These are phyloP conservation scores for Cryptotermes secundus DNA, from an alignment of 1,140 invertebrate species.

Conservation along the genomic window DNA sequence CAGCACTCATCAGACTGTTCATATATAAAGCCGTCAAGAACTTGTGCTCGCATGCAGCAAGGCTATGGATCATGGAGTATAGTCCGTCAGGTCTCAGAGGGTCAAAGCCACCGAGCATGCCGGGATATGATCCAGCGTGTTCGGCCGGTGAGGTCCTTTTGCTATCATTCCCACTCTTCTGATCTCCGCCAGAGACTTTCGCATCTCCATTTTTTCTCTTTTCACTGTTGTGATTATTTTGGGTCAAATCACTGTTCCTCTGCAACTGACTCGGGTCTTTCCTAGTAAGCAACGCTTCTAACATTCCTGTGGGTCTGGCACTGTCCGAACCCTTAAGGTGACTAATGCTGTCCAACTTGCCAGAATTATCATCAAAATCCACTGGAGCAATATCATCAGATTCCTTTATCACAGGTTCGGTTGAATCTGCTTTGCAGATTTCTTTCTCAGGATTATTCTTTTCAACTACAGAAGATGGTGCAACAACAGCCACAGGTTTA, in stretches of 20 bases:
- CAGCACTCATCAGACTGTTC: constrained; percentile 52
- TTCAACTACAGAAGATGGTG: constrained; percentile 39
- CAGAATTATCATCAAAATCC: background rate
- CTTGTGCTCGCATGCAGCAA: constrained; percentile 55
- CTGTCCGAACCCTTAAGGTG: background rate
- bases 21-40: constrained; percentile 61
- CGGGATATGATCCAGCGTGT: background rate
- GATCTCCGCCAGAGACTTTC: background rate
- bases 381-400: background rate
- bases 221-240: background rate
- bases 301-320: background rate
- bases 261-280: background rate
- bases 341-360: background rate
- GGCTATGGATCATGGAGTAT: constrained; percentile 46
- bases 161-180: background rate
- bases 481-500: constrained; percentile 51
- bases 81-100: constrained; percentile 35
- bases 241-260: background rate
- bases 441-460: constrained; percentile 8
- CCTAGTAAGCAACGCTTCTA: background rate
- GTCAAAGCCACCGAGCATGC: background rate
- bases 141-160: background rate
- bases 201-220: background rate
- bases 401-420: background rate
- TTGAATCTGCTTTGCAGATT: background rate